phyloP scores from a whole-genome alignment of 2,113 vertebrate genomes.

The Mirounga angustirostris region DNA sequence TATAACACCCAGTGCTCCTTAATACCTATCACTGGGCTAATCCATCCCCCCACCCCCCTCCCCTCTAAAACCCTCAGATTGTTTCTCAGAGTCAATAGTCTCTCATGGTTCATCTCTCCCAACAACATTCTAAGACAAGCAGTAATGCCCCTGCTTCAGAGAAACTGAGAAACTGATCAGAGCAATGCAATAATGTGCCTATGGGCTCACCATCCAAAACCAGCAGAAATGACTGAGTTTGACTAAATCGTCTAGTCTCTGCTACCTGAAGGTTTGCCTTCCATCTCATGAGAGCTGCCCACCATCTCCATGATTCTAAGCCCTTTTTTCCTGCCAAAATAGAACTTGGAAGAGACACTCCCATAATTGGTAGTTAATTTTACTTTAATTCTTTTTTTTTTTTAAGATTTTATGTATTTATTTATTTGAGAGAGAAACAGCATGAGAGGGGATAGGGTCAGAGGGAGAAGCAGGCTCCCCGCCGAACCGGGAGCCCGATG shows the following conservation, averaged over 20 bases:
- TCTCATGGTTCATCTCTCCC: neutral
- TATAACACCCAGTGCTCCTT: too few relatives aligned
- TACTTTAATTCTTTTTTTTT: neutral
- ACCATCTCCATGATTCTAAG: neutral
- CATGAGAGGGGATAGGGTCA: too few relatives aligned
- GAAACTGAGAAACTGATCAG: neutral
- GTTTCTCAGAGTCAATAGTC: too few relatives aligned
- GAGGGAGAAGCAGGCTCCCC: too few relatives aligned
- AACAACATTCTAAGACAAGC: neutral
- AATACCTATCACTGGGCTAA: too few relatives aligned
- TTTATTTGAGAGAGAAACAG: too few relatives aligned
- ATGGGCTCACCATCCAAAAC: constrained; percentile 51
- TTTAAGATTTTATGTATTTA: too few relatives aligned
- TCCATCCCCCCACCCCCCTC: too few relatives aligned
- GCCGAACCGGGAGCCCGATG: too few relatives aligned
- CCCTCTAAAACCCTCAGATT: too few relatives aligned
- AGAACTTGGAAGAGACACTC: neutral
- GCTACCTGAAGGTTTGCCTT: neutral
- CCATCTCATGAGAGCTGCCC: neutral
- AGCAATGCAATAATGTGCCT: constrained; percentile 41
- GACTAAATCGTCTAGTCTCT: neutral
- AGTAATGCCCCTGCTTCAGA: neutral
- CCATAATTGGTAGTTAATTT: neutral
- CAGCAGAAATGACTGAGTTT: neutral
- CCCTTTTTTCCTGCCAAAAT: neutral